A percentile compares a stretch with the other conserved stretches of the same genome.
These are phyloP conservation scores for Caenorhabditis latens DNA, from an alignment of 1,140 invertebrate genomes.

Conservation along the genomic window DNA sequence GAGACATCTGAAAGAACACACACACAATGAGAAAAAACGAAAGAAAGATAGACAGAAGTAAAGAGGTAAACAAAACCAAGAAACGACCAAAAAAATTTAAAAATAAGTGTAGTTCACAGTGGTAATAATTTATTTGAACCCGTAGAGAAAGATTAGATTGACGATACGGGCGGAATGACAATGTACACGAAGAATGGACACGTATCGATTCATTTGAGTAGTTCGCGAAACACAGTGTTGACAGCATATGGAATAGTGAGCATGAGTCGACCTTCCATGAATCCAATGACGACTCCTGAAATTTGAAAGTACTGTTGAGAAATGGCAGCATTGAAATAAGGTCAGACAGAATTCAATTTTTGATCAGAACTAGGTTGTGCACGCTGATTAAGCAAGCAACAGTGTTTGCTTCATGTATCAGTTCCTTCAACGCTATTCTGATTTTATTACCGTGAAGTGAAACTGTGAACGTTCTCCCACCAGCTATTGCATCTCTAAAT, in stretches of 20 bases:
- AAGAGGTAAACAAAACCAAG: neutral
- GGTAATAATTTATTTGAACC: conserved; percentile 14
- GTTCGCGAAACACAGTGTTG: conserved; percentile 17
- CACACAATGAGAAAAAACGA: too few relatives aligned
- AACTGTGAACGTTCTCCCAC: too few relatives aligned
- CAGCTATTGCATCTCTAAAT: too few relatives aligned
- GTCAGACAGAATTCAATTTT: too few relatives aligned
- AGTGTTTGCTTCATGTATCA: too few relatives aligned
- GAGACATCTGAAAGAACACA: conserved; percentile 5
- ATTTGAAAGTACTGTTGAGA: neutral
- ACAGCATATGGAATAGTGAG: conserved; percentile 23
- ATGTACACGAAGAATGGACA: neutral
- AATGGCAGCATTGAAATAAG: neutral
- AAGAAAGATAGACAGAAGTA: neutral
- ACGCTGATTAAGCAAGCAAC: too few relatives aligned
- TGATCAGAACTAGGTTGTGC: too few relatives aligned
- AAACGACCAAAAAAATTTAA: neutral
- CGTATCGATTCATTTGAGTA: neutral
- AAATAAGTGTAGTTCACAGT: neutral
- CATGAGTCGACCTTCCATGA: conserved; percentile 16
- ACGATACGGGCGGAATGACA: neutral
- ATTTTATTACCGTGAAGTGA: too few relatives aligned
- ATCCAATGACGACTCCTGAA: conserved; percentile 49
- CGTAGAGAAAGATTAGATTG: neutral
- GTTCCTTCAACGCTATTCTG: too few relatives aligned